These are phyloP conservation scores for Diarsia brunnea DNA, from an alignment of 2,888 invertebrate species.

Conservation along the genomic window DNA sequence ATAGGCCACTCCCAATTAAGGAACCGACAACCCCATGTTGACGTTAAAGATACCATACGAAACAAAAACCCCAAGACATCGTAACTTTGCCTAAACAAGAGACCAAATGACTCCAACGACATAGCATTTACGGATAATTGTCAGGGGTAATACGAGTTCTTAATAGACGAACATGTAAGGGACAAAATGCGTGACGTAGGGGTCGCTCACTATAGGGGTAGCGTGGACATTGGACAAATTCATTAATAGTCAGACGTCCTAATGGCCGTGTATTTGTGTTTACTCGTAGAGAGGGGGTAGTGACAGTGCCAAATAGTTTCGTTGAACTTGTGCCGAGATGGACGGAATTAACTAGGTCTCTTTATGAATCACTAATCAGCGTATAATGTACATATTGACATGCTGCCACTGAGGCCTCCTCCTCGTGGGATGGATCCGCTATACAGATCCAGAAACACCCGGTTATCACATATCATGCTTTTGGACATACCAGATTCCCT, in stretches of 20 bases:
- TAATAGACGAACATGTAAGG: constrained; percentile 10
- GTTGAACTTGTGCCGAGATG: not conserved
- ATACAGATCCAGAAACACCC: not conserved
- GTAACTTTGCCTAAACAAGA: not conserved
- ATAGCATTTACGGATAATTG: constrained; percentile 25
- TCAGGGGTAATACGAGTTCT: constrained; percentile 18
- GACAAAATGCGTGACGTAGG: constrained; percentile 22
- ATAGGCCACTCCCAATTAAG: not conserved
- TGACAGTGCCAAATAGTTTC: constrained; percentile 7
- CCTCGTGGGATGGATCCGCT: not conserved
- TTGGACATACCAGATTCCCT: not conserved
- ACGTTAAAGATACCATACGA: not conserved
- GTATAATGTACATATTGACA: not conserved
- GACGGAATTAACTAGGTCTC: not conserved
- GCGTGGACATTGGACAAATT: constrained; percentile 49
- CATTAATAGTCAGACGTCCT: constrained; percentile 34
- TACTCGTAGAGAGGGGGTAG: not conserved
- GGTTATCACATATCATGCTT: not conserved
- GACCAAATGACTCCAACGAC: constrained; percentile 8
- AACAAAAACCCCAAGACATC: not conserved
- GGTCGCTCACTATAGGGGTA: constrained; percentile 45
- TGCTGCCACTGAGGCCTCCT: not conserved
- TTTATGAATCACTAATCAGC: not conserved
- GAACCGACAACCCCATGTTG: not conserved
- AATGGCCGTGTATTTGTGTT: constrained; percentile 17